Conservation (phyloP, 2,888 invertebrate species). For the Drosophila nr. fundita region DNA sequence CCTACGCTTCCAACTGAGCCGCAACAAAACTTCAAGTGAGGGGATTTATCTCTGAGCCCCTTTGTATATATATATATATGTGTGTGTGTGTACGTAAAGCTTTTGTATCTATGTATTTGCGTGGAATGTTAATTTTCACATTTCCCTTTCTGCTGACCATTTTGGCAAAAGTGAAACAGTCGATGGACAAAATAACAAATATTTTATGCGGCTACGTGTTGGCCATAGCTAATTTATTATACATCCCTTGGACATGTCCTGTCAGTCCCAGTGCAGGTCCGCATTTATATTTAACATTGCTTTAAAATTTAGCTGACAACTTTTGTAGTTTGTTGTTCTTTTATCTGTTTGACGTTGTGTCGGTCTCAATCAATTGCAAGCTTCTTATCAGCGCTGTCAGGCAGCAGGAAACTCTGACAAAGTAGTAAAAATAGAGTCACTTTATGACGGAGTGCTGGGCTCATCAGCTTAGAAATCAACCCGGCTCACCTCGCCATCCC, state of each 20-base stretch:
- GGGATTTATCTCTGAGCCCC: slow-evolving; percentile 6
- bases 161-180: slow-evolving; percentile 52
- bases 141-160: slow-evolving; percentile 55
- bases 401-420: slow-evolving; percentile 58
- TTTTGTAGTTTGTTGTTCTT: slow-evolving; percentile 61
- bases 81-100: slow-evolving; percentile 5
- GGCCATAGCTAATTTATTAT: slow-evolving; percentile 78
- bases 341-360: slow-evolving; percentile 46
- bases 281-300: slow-evolving; percentile 38
- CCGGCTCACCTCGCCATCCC: neutral
- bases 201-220: slow-evolving; percentile 68
- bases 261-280: slow-evolving; percentile 1
- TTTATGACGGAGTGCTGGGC: slow-evolving; percentile 47
- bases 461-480: slow-evolving; percentile 11
- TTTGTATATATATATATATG: neutral
- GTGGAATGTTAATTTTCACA: slow-evolving; percentile 68
- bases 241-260: slow-evolving; percentile 25
- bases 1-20: slow-evolving; percentile 47
- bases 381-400: slow-evolving; percentile 45
- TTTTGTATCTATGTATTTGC: slow-evolving; percentile 40
- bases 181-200: slow-evolving; percentile 46
- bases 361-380: slow-evolving; percentile 68
- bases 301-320: slow-evolving; percentile 65
- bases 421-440: slow-evolving; percentile 28
- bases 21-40: slow-evolving; percentile 60